Conservation (phyloP, 2,888 invertebrate species). For the Tetragnatha montana region DNA sequence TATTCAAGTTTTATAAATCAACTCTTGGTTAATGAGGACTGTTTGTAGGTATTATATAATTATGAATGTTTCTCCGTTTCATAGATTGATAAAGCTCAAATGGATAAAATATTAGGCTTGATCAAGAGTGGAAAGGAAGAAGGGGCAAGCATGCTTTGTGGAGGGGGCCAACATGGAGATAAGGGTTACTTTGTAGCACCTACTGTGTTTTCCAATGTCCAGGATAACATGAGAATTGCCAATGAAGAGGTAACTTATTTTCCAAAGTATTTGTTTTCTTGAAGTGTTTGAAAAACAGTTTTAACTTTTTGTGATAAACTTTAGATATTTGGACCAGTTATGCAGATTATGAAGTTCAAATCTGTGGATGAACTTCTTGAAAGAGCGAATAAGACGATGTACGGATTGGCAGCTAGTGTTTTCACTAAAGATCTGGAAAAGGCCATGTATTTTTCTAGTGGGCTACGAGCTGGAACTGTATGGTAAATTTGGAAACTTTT, state of each 20-base stretch:
- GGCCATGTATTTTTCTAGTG: slow-evolving; percentile 84
- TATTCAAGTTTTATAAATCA: no score
- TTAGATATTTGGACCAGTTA: slow-evolving; percentile 93
- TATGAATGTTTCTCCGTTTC: neutral
- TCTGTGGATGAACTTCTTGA: slow-evolving; percentile 86
- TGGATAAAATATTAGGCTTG: slow-evolving; percentile 86
- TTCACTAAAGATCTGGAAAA: slow-evolving; percentile 87
- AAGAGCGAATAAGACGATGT: slow-evolving; percentile 86
- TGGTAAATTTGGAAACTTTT: slow-evolving; percentile 80
- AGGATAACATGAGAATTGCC: slow-evolving; percentile 78
- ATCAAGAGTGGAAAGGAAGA: slow-evolving; percentile 88
- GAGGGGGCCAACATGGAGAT: slow-evolving; percentile 83
- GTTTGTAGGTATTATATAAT: no score
- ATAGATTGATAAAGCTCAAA: slow-evolving; percentile 87
- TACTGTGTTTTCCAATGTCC: slow-evolving; percentile 77
- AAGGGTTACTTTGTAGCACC: slow-evolving; percentile 83
- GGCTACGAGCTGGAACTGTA: slow-evolving; percentile 87
- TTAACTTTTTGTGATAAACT: slow-evolving; percentile 5
- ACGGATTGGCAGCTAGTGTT: slow-evolving; percentile 89
- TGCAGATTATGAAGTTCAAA: slow-evolving; percentile 88
- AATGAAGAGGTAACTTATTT: slow-evolving; percentile 76
- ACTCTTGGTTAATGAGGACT: no score
- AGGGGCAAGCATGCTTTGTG: slow-evolving; percentile 88
- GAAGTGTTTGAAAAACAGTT: neutral
- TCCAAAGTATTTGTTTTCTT: neutral